Evolutionary conservation across 1,140 invertebrate genomes (phyloP), one percentile per base, ranked within the genome.

Genomic region (Euborellia annulipes): DNA sequence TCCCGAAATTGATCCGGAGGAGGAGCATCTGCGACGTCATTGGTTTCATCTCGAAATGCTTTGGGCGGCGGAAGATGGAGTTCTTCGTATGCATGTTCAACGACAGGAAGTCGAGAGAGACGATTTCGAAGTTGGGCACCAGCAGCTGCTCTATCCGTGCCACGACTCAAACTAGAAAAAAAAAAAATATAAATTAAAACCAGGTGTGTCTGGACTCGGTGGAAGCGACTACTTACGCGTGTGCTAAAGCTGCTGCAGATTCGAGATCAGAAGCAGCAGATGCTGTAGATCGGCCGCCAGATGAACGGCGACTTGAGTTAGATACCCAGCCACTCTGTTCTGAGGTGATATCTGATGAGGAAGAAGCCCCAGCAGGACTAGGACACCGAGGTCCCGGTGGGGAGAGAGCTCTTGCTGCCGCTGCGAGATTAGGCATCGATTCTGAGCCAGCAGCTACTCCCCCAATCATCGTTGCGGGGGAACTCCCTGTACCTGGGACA

Each of bases 21-120:
- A 2, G 50, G 52, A 32, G 51, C 43, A 4, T 44, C 23, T 3
- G 76, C 73, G 8, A 72, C 71, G 4, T 27, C 23, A 11, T 27
- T 27, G n/a, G 78, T 77, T 21, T 77, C 72, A 64, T 87, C 85
- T 59, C 82, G 74, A 54, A 88, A 88, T 64, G 86, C 82, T 54
- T 85, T 79, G 0, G 85, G 85, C 2, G 85, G 85, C 7, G 83
- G 82, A 18, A 83, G 59, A 18, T 75, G 68, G 4, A 86, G 70
- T 55, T 84, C 78, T 57, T 85, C 82, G 54, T 82, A 80, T 13
- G 77, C 72, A 54, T 74, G 70, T 34, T 77, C 69, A 6, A 62
- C 61, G 8, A 55, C 23, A 36, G 30, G 23, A 11, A 27, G 23
- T 6, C 23, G 23, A 56, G n/a, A 51, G 53, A 36, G 55, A 52